Conservation (phyloP, 1,140 invertebrate genomes). For the Danaus plexippus region DNA sequence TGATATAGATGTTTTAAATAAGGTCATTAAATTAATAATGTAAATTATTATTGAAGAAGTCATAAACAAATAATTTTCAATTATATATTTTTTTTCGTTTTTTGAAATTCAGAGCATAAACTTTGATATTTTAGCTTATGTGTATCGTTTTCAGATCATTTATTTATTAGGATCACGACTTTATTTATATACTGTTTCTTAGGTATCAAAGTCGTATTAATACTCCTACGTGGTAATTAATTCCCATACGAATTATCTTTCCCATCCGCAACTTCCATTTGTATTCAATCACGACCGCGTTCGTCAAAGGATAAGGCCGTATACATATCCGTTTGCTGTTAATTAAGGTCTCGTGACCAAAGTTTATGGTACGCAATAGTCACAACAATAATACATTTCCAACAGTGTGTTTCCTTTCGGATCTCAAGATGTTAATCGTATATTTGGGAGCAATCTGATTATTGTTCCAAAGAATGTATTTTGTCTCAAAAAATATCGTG, state of each 20-base stretch:
- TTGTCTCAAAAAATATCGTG: no score
- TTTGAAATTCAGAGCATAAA: no score
- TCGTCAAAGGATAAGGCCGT: slow-evolving; percentile 18
- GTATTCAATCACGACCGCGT: neutral
- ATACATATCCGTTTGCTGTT: slow-evolving; percentile 48
- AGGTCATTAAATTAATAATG: neutral
- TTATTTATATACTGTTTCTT: no score
- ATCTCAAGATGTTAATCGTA: slow-evolving; percentile 52
- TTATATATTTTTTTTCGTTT: no score
- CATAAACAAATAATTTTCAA: no score
- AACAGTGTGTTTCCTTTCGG: slow-evolving; percentile 51
- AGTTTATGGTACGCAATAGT: slow-evolving; percentile 58
- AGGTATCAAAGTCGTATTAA: no score
- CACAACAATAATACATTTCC: slow-evolving; percentile 61
- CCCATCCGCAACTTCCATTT: neutral
- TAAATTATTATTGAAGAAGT: no score
- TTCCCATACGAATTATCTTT: slow-evolving; percentile 4
- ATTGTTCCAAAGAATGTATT: slow-evolving; percentile 4
- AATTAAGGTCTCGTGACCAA: slow-evolving; percentile 49
- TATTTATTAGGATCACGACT: no score
- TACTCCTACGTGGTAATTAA: neutral
- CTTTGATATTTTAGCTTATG: no score
- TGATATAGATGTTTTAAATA: slow-evolving; percentile 8
- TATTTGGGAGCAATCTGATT: slow-evolving; percentile 36
- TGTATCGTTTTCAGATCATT: no score